Evolutionary conservation across 2,113 vertebrate genomes (phyloP).

Genomic region (Corythornis madagascariensis): DNA sequence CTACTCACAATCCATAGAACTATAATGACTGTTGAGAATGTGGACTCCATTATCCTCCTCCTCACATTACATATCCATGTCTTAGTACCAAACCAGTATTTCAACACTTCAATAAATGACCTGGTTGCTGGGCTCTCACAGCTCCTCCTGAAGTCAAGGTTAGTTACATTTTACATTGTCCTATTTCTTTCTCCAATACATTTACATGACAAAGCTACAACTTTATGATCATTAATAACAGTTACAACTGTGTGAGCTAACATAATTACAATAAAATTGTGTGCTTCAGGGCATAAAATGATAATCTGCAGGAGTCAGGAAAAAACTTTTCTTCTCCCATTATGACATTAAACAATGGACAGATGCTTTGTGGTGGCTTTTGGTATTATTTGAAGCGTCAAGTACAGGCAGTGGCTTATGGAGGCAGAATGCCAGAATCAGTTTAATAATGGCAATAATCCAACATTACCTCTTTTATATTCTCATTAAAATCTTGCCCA

Average conservation of each 20-base stretch:
- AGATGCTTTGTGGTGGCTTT: slow-evolving; percentile 4
- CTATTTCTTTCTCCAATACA: neutral
- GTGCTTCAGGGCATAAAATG: slow-evolving; percentile 40
- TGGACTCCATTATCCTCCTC: neutral
- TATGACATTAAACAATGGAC: neutral
- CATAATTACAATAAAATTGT: neutral
- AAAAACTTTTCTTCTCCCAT: neutral
- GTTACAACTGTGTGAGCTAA: slow-evolving; percentile 1
- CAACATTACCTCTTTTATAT: neutral
- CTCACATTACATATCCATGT: neutral
- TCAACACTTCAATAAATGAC: neutral
- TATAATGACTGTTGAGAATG: neutral
- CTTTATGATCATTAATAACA: slow-evolving; percentile 39
- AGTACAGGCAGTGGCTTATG: neutral
- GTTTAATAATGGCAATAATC: neutral
- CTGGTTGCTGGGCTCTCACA: neutral
- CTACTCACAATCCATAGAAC: neutral
- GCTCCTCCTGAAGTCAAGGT: slow-evolving; percentile 18
- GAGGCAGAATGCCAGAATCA: neutral
- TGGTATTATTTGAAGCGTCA: neutral
- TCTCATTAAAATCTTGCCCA: neutral
- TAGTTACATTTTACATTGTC: slow-evolving; percentile 27
- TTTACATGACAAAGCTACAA: slow-evolving; percentile 26
- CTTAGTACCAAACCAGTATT: neutral
- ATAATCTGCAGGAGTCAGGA: neutral